Base-by-base conservation (phyloP, 2,888 invertebrate genomes). In the Cheilosia impressa region DNA sequence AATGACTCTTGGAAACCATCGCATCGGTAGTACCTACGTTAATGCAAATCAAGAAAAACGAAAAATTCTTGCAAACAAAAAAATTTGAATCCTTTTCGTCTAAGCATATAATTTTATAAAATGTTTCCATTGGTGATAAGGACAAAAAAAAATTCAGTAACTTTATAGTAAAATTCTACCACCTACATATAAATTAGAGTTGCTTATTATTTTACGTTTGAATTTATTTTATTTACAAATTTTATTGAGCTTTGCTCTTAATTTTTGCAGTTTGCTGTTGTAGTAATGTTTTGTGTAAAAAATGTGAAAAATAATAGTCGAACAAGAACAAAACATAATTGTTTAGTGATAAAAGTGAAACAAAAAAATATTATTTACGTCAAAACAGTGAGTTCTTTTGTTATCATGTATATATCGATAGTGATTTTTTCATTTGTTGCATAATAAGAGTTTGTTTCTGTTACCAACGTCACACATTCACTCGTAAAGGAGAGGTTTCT, bases 391-490 rank as follows among this genome's bases (percentile, higher is more conserved):
- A 73, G 55, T 47, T 73, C 4, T 55, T 55, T 65, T 55, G n/a
- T 27, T 10, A 7, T 17, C 6, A 19, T 47, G 9, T n/a, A n/a
- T 43, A 19, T 66, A 53, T 17, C 10, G 9, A 17, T 57, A 22
- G 50, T 38, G 13, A 31, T 34, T 58, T n/a, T n/a, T 66, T 66
- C 19, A 43, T 38, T 65, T 71, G 24, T 71, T 52, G 34, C 58
- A 53, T 65, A 53, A 53, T 65, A 72, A n/a, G 60, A 72, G 57
- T 77, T 63, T n/a, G 22, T 69, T 41, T 57, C 43, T 50, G 22
- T 69, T 69, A 79, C 79, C 84, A 84, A 75, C 69, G 60, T 66
- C 84, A 84, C 79, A 84, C 84, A 84, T 84, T 84, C 84, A 84
- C 84, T 84, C 84, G 75, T 53, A 80, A 73, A 50, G 72, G 71